phyloP scores from a whole-genome alignment of 1,140 invertebrate species.

The Temnothorax nylanderi region DNA sequence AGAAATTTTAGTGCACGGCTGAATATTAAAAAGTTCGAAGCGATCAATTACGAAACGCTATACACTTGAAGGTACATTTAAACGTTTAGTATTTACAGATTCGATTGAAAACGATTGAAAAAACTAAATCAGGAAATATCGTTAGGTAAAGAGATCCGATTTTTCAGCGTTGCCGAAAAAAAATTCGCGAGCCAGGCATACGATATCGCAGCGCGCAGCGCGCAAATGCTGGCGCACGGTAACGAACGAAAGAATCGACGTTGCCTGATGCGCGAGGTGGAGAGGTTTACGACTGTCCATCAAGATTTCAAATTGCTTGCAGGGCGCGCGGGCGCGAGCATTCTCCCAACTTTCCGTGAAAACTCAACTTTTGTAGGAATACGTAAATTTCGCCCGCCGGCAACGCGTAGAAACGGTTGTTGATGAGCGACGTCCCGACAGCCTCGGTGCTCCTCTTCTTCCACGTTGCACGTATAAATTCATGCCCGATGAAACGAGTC shows the following conservation, averaged over 20 bases:
- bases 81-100: not conserved
- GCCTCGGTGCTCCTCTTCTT: not conserved
- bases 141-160: not conserved
- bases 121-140: not conserved
- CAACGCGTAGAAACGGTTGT: constrained; percentile 3
- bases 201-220: not conserved
- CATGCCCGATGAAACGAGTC: not conserved
- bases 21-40: not conserved
- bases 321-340: constrained; percentile 15
- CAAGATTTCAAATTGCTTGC: constrained; percentile 65
- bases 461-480: not conserved
- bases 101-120: not conserved
- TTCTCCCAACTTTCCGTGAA: constrained; percentile 55
- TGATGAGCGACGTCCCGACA: not conserved
- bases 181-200: not conserved
- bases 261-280: constrained; percentile 56
- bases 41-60: not conserved
- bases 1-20: constrained; percentile 4
- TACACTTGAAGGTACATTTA: not conserved
- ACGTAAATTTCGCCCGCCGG: constrained; percentile 57
- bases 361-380: constrained; percentile 64
- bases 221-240: not conserved
- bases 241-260: constrained; percentile 53
- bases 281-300: constrained; percentile 72
- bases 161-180: not conserved